A percentile compares a stretch with the other conserved stretches of the same genome.
Evolutionary conservation across 1,140 invertebrate species (phyloP).

Genomic region (Parapsyche elsis): DNA sequence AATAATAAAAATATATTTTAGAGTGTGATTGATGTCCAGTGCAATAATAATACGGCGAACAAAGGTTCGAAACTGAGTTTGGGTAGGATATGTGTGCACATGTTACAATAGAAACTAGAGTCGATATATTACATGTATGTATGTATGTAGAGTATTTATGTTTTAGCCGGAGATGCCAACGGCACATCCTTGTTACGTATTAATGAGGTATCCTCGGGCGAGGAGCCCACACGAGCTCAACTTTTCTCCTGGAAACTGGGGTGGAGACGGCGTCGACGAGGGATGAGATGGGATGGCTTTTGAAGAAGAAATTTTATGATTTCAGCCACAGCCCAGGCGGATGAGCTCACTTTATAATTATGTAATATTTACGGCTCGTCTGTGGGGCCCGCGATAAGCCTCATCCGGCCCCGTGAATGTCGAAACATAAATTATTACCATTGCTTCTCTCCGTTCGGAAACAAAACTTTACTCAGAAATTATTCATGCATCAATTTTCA

Average conservation of each 20-base stretch:
- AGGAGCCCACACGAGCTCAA: not conserved
- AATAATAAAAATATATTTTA: not conserved
- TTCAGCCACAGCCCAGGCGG: not conserved
- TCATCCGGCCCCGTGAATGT: not conserved
- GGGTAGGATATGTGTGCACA: no score
- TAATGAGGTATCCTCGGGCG: constrained; percentile 15
- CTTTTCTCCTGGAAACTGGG: not conserved
- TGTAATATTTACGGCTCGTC: constrained; percentile 34
- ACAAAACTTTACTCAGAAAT: constrained; percentile 7
- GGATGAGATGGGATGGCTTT: not conserved
- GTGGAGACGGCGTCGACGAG: not conserved
- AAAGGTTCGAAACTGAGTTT: no score
- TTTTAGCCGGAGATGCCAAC: not conserved
- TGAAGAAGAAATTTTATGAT: constrained; percentile 37
- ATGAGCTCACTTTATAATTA: constrained; percentile 36
- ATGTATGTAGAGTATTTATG: not conserved
- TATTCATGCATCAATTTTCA: constrained; percentile 2
- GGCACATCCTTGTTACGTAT: constrained; percentile 32
- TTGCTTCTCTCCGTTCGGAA: not conserved
- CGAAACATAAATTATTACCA: constrained; percentile 28
- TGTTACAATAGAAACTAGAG: not conserved
- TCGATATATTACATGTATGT: not conserved
- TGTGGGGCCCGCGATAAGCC: constrained; percentile 17
- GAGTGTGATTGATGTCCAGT: no score
- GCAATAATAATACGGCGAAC: no score